Evolutionary conservation across 1,140 invertebrate genomes (phyloP).

Genomic region (Hylaeus volcanicus): DNA sequence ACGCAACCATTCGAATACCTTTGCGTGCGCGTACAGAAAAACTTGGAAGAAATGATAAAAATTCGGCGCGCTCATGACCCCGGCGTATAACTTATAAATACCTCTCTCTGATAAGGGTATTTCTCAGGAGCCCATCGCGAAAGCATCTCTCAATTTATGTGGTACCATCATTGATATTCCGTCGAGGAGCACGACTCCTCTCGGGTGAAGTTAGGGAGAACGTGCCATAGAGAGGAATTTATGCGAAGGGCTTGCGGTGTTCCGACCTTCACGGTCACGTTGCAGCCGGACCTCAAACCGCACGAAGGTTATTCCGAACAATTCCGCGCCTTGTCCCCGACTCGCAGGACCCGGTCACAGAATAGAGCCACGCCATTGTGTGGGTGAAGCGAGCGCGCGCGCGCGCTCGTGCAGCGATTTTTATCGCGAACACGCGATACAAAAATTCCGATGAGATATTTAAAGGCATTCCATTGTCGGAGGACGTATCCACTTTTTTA

Average conservation of each 20-base stretch:
- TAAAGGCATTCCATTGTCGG: constrained; percentile 10
- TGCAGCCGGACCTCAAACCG: constrained; percentile 56
- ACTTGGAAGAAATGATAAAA: background rate
- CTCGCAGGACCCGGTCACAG: constrained; percentile 24
- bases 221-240: constrained; percentile 53
- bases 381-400: background rate
- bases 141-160: constrained; percentile 50
- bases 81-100: constrained; percentile 18
- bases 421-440: constrained; percentile 1
- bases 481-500: background rate
- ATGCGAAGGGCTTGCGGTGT: constrained; percentile 59
- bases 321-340: constrained; percentile 42
- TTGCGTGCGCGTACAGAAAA: no score
- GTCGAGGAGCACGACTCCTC: constrained; percentile 42
- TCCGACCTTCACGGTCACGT: constrained; percentile 59
- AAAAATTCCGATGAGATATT: constrained; percentile 29
- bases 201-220: constrained; percentile 32
- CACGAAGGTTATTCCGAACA: constrained; percentile 48
- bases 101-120: constrained; percentile 16
- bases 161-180: constrained; percentile 51
- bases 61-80: background rate
- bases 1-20: no score
- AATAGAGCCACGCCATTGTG: constrained; percentile 27
- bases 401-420: constrained; percentile 13
- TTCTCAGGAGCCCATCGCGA: constrained; percentile 24